A percentile compares a stretch with the other conserved stretches of the same genome.
Evolutionary conservation across 2,113 vertebrate genomes (phyloP).

Genomic region (Pycnonotus jocosus): DNA sequence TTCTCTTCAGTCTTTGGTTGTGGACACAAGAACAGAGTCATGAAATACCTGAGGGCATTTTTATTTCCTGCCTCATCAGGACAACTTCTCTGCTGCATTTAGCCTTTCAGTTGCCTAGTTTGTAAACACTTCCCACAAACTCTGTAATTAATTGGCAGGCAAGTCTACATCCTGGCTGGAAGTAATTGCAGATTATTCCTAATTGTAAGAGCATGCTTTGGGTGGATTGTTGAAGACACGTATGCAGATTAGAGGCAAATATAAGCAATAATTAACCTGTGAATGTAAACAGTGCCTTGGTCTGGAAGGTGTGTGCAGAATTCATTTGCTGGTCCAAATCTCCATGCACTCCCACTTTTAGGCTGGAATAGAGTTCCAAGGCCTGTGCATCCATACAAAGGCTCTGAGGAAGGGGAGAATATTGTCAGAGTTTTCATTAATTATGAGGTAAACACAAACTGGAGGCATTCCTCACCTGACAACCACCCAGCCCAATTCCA

Average conservation of each 20-base stretch:
- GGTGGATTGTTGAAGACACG: neutral
- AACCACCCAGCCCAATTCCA: neutral
- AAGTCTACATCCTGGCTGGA: neutral
- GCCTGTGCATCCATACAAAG: fast-evolving
- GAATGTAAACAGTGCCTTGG: neutral
- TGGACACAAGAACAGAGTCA: neutral
- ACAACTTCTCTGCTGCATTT: neutral
- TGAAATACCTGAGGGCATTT: neutral
- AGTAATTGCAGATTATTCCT: constrained; percentile 17
- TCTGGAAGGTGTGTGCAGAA: neutral
- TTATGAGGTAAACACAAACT: neutral
- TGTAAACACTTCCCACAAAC: neutral
- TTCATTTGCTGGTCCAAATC: neutral
- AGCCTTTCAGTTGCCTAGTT: neutral
- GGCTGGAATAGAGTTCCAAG: neutral
- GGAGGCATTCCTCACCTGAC: neutral
- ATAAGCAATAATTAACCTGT: neutral
- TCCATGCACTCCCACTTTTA: neutral
- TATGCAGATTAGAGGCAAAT: neutral
- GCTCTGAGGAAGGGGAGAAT: neutral
- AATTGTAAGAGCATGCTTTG: neutral
- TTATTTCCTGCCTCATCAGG: neutral
- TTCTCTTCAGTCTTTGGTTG: neutral
- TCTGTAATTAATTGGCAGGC: constrained; percentile 7
- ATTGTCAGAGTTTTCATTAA: neutral